phyloP scores from a whole-genome alignment of 2,888 invertebrate genomes.

The Melieria crassipennis region DNA sequence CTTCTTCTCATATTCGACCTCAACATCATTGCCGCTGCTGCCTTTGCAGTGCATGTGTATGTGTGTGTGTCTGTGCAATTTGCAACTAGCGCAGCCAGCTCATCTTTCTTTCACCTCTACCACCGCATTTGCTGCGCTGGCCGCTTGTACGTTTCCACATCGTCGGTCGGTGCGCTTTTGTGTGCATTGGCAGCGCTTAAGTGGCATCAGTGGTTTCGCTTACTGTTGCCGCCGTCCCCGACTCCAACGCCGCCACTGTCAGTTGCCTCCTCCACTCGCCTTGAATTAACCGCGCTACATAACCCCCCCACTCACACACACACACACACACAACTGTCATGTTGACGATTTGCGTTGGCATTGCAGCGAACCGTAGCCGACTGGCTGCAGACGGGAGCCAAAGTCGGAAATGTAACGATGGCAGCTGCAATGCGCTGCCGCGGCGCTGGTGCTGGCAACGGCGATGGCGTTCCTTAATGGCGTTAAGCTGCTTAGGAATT shows the following conservation, averaged over 20 bases:
- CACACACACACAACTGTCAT: conserved; percentile 17
- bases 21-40: no score
- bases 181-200: conserved; percentile 2
- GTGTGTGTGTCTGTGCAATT: no score
- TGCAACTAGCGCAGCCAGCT: no score
- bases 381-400: not conserved
- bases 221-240: not conserved
- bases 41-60: no score
- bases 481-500: conserved; percentile 48
- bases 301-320: not conserved
- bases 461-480: conserved; percentile 40
- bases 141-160: no score
- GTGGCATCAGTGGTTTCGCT: conserved; percentile 17
- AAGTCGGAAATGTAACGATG: not conserved
- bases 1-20: no score
- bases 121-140: no score
- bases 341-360: conserved; percentile 15
- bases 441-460: not conserved
- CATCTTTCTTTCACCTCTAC: no score
- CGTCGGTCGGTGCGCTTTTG: no score
- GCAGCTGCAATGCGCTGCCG: not conserved
- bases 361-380: conserved; percentile 11
- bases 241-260: not conserved
- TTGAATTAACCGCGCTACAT: not conserved
- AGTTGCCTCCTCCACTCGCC: conserved; percentile 1